Conservation (phyloP, 2,797 vertebrate genomes). For the Basileuterus tristriatus region DNA sequence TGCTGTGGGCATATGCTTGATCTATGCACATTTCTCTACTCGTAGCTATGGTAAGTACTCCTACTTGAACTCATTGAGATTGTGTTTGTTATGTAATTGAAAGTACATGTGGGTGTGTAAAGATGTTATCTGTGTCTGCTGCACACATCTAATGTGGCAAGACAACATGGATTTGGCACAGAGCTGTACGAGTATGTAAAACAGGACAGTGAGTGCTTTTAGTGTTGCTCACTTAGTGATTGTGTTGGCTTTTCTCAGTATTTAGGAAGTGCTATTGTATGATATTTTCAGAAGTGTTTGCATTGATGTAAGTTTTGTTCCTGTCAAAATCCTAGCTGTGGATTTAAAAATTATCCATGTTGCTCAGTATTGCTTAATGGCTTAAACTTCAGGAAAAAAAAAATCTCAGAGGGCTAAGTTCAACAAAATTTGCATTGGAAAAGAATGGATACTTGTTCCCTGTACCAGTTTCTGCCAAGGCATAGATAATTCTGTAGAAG, state of each 20-base stretch:
- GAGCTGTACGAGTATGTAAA: background rate
- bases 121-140: background rate
- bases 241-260: background rate
- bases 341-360: background rate
- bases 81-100: background rate
- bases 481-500: background rate
- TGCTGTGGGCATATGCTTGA: background rate
- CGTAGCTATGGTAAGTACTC: background rate
- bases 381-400: background rate
- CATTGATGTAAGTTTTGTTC: background rate
- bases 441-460: background rate
- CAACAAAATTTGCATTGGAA: background rate
- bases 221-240: background rate
- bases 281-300: background rate
- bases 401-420: background rate
- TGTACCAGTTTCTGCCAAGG: background rate
- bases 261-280: background rate
- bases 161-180: background rate
- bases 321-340: background rate
- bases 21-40: background rate
- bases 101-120: background rate
- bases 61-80: background rate
- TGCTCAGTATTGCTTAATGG: background rate
- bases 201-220: background rate
- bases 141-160: background rate